phyloP scores from a whole-genome alignment of 2,888 invertebrate genomes.

The Orchesellides sinensis region DNA sequence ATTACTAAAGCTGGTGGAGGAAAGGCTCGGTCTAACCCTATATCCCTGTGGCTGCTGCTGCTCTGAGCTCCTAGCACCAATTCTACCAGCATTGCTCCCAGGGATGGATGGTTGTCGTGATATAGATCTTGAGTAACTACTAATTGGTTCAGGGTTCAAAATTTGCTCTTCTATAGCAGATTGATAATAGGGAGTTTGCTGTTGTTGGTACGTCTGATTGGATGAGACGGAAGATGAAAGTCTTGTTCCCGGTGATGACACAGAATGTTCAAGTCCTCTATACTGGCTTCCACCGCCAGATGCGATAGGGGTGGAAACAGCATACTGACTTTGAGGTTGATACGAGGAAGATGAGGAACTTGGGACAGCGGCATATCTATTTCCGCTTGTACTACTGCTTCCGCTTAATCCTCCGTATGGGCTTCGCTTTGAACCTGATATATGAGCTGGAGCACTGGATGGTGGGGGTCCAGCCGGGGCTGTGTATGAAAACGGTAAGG shows the following conservation, averaged over 20 bases:
- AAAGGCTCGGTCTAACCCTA: slow-evolving; percentile 59
- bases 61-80: slow-evolving; percentile 46
- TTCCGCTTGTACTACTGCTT: background rate
- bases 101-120: slow-evolving; percentile 59
- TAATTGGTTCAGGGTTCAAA: slow-evolving; percentile 60
- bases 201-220: slow-evolving; percentile 41
- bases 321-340: slow-evolving; percentile 52
- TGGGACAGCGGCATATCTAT: slow-evolving; percentile 32
- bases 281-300: slow-evolving; percentile 39
- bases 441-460: slow-evolving; percentile 48
- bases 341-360: slow-evolving; percentile 22
- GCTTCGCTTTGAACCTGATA: slow-evolving; percentile 50
- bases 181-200: slow-evolving; percentile 55
- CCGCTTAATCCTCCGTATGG: slow-evolving; percentile 44
- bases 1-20: slow-evolving; percentile 63
- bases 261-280: slow-evolving; percentile 41
- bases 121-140: slow-evolving; percentile 57
- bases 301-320: slow-evolving; percentile 24
- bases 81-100: slow-evolving; percentile 28
- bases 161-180: slow-evolving; percentile 65
- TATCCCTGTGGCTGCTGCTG: slow-evolving; percentile 33
- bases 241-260: slow-evolving; percentile 35
- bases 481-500: slow-evolving; percentile 90
- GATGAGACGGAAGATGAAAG: slow-evolving; percentile 51
- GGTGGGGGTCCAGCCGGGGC: slow-evolving; percentile 53